Base-by-base conservation (phyloP, 1,140 invertebrate species). In the Arion vulgaris region DNA sequence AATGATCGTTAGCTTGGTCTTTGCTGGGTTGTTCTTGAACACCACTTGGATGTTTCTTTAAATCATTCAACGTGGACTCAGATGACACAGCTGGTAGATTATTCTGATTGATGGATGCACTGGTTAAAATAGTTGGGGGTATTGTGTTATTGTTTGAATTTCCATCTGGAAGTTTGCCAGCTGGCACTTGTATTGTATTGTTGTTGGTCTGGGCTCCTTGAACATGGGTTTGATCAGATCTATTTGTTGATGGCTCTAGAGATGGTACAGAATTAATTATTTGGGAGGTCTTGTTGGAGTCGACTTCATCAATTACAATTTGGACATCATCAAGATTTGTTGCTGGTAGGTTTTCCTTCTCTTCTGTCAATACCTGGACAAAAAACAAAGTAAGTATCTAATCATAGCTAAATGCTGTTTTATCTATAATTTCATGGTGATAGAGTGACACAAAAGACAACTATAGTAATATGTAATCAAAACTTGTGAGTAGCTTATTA, bases 281-380 rank as follows among this genome's bases (percentile, higher is more conserved):
- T 2, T 23, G 53, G 2, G 53, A 57, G 4, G 53, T 23, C 23
- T 57, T 57, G 28, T 73, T 28, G 71, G 53, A 9, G 38, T 85
- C 85, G 28, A 86, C 85, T 79, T 87, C 86, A 36, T 86, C 84
- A 34, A 89, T 85, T 17, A 71, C 75, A 17, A 91, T 79, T 53
- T 85, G 84, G 0, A 91, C 88, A 86, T 91, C 90, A 83, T 91
- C 89, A 34, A 91, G 86, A 53, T 89, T 88, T 23, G 90, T 88
- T 51, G 86, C 83, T 26, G 86, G 87, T 34, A 86, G 51, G 69
- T 87, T 87, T 57, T 90, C 88, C 72, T 88, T 87, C 28, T 90
- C 86, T 13, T 91, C 90, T 79, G 88, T 84, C 2, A 88, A 86
- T 74, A 88, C 89, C 89, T 90, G 71, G 17, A 78, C 73, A 81